Base-by-base conservation (phyloP, 2,888 invertebrate genomes). In the Agonopterix heracliana region DNA sequence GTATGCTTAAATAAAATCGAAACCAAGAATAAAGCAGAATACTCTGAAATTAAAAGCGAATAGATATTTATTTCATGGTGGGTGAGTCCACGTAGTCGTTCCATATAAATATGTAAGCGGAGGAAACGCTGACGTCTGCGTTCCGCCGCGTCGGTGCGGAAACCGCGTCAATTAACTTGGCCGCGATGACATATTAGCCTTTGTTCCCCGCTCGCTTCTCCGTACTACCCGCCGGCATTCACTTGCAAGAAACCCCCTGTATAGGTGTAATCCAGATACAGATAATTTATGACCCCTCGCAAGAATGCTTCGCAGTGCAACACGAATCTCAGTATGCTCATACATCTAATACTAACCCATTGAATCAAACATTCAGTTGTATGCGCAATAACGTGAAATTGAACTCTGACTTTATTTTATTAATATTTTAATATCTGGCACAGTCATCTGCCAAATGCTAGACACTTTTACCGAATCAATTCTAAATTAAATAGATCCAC, bases 81-180 rank as follows among this genome's bases (percentile, higher is more conserved):
- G 54, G 63, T 63, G 61, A 66, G 61, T 60, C 54, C 63, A 59
- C 60, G 62, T 63, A 67, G 64, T 68, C 54, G 65, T 67, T 41
- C 41, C 73, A 62, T 79, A 85, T 85, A 85, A 81, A 85, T 82
- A 84, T 83, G 82, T 81, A 79, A 81, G 72, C 74, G 67, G 61
- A 81, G 84, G 84, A 82, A 86, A 77, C 72, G 73, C 71, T 78
- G 81, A 82, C 82, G 81, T 78, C 77, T 85, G 79, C 81, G 79
- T 84, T 82, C 81, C 81, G 74, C 81, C 74, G 79, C 78, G 75
- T 74, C 74, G 77, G 74, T 77, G 68, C 87, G 87, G 87, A 87
- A 87, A 81, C 85, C 81, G 78, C 85, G 87, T 87, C 87, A 87
- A 87, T 88, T 88, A 87, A 85, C 81, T 83, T 77, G 76, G 73